Base-by-base conservation (phyloP, 1,140 invertebrate species). In the Leptonema lineaticorne region DNA sequence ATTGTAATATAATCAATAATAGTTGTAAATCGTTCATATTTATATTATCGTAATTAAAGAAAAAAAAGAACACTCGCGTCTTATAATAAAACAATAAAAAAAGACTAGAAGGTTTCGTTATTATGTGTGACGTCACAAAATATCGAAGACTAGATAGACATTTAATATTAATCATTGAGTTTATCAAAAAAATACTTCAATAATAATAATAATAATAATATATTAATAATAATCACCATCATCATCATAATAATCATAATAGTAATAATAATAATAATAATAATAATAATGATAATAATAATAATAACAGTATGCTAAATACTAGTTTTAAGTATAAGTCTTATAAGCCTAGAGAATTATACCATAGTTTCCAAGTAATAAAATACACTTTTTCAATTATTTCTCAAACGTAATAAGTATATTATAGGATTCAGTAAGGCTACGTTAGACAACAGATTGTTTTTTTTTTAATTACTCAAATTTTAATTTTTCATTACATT, bases 331-430 rank as follows among this genome's bases (percentile, higher is more conserved):
- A 56, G 28, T 63, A 16, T 62, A 45, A 50, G 63, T 68, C 69
- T 71, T 71, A 71, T 16, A 64, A 48, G 27, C n/a, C 70, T 71
- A 71, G 48, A 64, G 70, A 71, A 64, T 69, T 71, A 68, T 65
- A 69, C 65, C 64, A 67, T 73, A 73, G 62, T 67, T 73, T 64
- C 41, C 71, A 69, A 64, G 71, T 73, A 73, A 73, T 69, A 73
- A 73, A 73, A 73, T 73, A 73, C 71, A 73, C 71, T 69, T 72
- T 60, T 73, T 63, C 58, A 72, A 63, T 73, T 69, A 69, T 73
- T 64, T 73, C 50, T 69, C 71, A 73, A 73, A 73, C 71, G 63
- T 73, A 73, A 73, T 73, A 73, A 64, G 62, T 64, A 62, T 73
- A 69, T 69, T 28, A 68, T 69, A 73, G 71, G 64, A 69, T 67